These are phyloP conservation scores for Agonum fuliginosum DNA, from an alignment of 2,888 invertebrate genomes.

Conservation along the genomic window DNA sequence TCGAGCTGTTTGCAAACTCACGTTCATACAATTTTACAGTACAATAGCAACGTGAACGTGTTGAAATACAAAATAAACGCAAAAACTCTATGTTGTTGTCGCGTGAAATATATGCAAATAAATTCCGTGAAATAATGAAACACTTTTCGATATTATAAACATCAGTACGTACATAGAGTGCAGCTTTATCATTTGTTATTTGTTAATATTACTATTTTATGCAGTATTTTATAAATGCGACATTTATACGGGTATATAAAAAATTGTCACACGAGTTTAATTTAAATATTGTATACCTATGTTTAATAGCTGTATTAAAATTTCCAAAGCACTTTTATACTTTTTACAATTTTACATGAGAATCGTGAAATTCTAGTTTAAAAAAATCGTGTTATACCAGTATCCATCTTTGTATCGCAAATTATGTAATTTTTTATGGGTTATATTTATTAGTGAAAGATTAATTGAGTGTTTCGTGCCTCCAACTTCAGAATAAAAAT, in stretches of 20 bases:
- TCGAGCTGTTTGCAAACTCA: conserved; percentile 34
- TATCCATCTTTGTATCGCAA: no score
- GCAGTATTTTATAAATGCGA: conserved; percentile 3
- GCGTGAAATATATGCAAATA: conserved; percentile 29
- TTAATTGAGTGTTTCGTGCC: no score
- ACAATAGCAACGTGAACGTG: conserved; percentile 39
- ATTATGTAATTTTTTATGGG: no score
- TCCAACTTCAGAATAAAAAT: no score
- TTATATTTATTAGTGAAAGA: no score
- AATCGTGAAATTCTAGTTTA: no score
- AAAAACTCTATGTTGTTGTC: not conserved
- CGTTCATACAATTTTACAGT: conserved; percentile 28
- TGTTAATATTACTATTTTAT: not conserved
- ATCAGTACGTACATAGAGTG: not conserved
- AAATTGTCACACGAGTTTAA: not conserved
- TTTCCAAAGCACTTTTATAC: not conserved
- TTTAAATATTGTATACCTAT: not conserved
- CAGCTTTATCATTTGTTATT: not conserved
- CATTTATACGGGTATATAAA: not conserved
- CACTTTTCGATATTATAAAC: conserved; percentile 10
- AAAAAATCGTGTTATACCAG: no score
- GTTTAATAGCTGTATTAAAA: not conserved
- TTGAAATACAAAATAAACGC: conserved; percentile 35
- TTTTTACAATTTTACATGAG: not conserved
- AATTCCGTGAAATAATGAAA: conserved; percentile 19